Evolutionary conservation across 2,797 vertebrate genomes (phyloP).

Genomic region (Parauchenoglanis ngamensis): DNA sequence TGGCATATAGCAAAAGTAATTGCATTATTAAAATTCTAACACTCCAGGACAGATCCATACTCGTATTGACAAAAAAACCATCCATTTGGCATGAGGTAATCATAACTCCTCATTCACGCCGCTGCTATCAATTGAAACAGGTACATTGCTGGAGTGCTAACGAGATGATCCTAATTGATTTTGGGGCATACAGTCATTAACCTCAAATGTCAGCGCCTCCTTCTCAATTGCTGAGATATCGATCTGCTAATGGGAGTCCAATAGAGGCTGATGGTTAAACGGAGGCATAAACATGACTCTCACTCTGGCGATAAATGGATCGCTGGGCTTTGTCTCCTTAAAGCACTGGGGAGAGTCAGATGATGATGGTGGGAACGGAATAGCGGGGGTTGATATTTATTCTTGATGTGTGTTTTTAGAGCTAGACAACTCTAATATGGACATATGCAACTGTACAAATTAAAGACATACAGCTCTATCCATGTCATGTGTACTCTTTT

Average conservation of each 20-base stretch:
- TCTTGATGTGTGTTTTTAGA: not conserved
- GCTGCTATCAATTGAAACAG: constrained; percentile 49
- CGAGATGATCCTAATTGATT: constrained; percentile 63
- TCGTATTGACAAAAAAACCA: constrained; percentile 47
- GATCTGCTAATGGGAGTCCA: constrained; percentile 67
- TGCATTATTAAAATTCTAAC: constrained; percentile 49
- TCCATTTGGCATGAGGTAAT: constrained; percentile 54
- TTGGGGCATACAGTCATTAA: constrained; percentile 63
- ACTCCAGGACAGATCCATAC: constrained; percentile 42
- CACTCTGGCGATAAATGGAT: constrained; percentile 53
- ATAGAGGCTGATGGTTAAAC: constrained; percentile 66
- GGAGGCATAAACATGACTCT: constrained; percentile 58
- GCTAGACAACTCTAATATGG: not conserved
- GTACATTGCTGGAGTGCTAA: constrained; percentile 49
- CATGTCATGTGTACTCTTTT: no score
- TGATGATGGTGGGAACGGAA: constrained; percentile 18
- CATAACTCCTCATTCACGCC: constrained; percentile 54
- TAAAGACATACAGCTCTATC: not conserved
- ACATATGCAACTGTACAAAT: not conserved
- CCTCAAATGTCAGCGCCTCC: constrained; percentile 62
- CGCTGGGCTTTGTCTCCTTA: constrained; percentile 27
- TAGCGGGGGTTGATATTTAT: not conserved
- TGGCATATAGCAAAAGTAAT: constrained; percentile 44
- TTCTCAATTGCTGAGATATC: constrained; percentile 63
- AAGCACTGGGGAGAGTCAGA: constrained; percentile 14